Evolutionary conservation across 2,888 invertebrate genomes (phyloP).

Genomic region (Cotesia congregata): DNA sequence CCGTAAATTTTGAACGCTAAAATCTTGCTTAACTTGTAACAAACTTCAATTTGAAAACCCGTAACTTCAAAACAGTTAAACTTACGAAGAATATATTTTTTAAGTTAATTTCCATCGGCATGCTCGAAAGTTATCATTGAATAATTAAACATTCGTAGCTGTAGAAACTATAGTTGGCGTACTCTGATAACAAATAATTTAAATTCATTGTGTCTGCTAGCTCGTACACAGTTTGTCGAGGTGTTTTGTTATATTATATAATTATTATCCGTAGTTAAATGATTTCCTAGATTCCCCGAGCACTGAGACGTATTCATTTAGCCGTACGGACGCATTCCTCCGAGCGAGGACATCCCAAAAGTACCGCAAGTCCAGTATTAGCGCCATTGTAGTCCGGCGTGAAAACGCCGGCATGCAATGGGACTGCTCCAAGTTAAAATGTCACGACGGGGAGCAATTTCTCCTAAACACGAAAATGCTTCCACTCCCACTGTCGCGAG

Average conservation of each 20-base stretch:
- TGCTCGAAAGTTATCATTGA: too few relatives aligned
- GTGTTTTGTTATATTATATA: constrained; percentile 17
- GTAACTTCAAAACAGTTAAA: too few relatives aligned
- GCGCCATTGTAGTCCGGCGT: constrained; percentile 11
- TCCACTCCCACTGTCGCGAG: constrained; percentile 33
- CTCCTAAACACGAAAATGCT: constrained; percentile 58
- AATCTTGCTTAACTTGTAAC: too few relatives aligned
- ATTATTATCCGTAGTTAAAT: not conserved
- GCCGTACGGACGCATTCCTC: constrained; percentile 24
- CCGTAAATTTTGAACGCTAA: too few relatives aligned
- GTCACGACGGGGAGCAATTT: constrained; percentile 59
- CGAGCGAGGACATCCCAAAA: constrained; percentile 25
- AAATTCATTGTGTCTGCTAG: not conserved
- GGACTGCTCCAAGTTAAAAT: constrained; percentile 51
- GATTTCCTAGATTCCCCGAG: not conserved
- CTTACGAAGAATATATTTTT: too few relatives aligned
- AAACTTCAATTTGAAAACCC: too few relatives aligned
- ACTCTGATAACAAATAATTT: not conserved
- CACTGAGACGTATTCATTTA: not conserved
- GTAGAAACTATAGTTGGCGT: too few relatives aligned
- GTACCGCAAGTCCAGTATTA: constrained; percentile 13
- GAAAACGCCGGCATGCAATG: constrained; percentile 38
- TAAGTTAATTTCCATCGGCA: too few relatives aligned
- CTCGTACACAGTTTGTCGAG: not conserved
- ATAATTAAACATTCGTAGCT: too few relatives aligned